These are phyloP conservation scores for Pseudomyrmex dendroicus DNA, from an alignment of 1,140 invertebrate species.

Conservation along the genomic window DNA sequence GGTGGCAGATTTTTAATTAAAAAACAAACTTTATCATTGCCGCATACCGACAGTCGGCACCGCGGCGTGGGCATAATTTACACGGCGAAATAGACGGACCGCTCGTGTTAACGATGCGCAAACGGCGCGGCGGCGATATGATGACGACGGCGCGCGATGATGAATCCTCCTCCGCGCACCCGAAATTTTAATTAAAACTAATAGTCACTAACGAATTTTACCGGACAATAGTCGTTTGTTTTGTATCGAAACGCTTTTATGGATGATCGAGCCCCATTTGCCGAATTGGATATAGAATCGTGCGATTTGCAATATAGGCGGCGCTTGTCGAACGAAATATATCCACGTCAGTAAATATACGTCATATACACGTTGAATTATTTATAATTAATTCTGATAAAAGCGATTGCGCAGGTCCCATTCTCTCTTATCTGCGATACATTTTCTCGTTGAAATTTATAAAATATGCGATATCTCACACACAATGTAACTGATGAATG, in stretches of 20 bases:
- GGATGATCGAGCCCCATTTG: conserved; percentile 45
- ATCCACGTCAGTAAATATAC: conserved; percentile 27
- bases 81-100: conserved; percentile 53
- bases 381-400: conserved; percentile 25
- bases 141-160: conserved; percentile 14
- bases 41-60: conserved; percentile 11
- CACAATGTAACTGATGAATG: background rate
- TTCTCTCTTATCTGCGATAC: too few relatives aligned
- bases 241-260: conserved; percentile 43
- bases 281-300: conserved; percentile 42
- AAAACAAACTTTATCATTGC: conserved; percentile 69
- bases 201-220: conserved; percentile 66
- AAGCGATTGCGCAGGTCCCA: too few relatives aligned
- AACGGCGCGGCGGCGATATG: background rate
- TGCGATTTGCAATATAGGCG: conserved; percentile 25
- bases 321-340: background rate
- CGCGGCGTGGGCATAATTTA: conserved; percentile 64
- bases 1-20: conserved; percentile 71
- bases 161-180: conserved; percentile 38
- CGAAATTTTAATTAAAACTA: conserved; percentile 72
- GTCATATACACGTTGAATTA: conserved; percentile 8
- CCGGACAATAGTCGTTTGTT: conserved; percentile 21
- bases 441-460: background rate
- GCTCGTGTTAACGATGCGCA: conserved; percentile 42
- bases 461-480: background rate